Evolutionary conservation across 2,888 invertebrate genomes (phyloP).

Genomic region (Sarcophaga caerulescens): DNA sequence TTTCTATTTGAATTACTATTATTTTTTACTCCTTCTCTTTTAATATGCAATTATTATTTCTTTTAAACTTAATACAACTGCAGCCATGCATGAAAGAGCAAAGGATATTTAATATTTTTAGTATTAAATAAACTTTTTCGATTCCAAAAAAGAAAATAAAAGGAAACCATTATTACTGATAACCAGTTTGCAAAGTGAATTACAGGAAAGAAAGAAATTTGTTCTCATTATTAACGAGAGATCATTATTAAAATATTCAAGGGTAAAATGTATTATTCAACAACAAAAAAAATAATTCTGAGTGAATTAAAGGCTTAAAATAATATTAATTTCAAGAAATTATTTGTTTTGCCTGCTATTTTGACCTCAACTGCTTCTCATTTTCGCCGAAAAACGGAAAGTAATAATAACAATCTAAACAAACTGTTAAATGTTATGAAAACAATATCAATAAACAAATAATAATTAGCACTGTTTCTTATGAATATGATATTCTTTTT

Average conservation of each 20-base stretch:
- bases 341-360: too few relatives aligned
- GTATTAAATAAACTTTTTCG: background rate
- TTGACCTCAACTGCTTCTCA: too few relatives aligned
- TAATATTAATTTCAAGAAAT: too few relatives aligned
- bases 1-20: constrained; percentile 44
- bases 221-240: background rate
- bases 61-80: constrained; percentile 62
- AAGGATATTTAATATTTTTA: constrained; percentile 47
- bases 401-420: background rate
- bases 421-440: constrained; percentile 47
- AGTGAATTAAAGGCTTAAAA: too few relatives aligned
- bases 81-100: constrained; percentile 57
- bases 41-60: constrained; percentile 23
- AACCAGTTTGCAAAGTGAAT: constrained; percentile 38
- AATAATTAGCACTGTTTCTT: constrained; percentile 34
- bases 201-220: background rate
- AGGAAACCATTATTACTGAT: constrained; percentile 52
- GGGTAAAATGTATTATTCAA: background rate
- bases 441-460: constrained; percentile 55
- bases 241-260: background rate
- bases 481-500: constrained; percentile 16
- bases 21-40: constrained; percentile 15
- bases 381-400: too few relatives aligned
- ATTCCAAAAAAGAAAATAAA: background rate
- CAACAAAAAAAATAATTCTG: background rate